A percentile compares a stretch with the other conserved stretches of the same genome.
Conservation (phyloP, 2,888 invertebrate genomes). For the Spialia ferax region DNA sequence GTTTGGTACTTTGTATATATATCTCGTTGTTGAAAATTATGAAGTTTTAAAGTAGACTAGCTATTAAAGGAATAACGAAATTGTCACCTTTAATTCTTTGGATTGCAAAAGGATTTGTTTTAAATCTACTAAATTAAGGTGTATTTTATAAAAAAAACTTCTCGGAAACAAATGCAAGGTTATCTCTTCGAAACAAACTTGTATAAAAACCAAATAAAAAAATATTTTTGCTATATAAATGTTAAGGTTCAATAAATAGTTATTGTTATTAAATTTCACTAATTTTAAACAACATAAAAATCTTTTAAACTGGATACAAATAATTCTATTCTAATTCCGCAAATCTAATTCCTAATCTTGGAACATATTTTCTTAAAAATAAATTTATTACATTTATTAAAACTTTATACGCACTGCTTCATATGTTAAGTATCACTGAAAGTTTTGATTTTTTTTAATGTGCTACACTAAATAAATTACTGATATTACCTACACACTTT, state of each 20-base stretch:
- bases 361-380: background rate
- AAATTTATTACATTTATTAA: background rate
- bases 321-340: no score
- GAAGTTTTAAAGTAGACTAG: conserved; percentile 52
- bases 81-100: background rate
- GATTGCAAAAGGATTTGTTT: conserved; percentile 11
- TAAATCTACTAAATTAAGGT: conserved; percentile 17
- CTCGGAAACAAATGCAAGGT: conserved; percentile 20
- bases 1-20: conserved; percentile 60
- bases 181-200: conserved; percentile 25
- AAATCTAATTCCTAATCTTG: background rate
- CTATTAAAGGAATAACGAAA: background rate
- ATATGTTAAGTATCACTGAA: background rate
- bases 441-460: background rate
- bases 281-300: background rate
- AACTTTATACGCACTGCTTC: background rate
- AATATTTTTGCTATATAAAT: conserved; percentile 33
- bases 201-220: conserved; percentile 7
- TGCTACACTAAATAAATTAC: background rate
- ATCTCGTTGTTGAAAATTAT: conserved; percentile 66
- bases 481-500: no score
- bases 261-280: background rate
- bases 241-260: conserved; percentile 12
- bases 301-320: no score
- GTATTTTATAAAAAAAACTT: conserved; percentile 23